Evolutionary conservation across 2,113 vertebrate species (phyloP).

Genomic region (Cyanoramphus novaezelandiae): DNA sequence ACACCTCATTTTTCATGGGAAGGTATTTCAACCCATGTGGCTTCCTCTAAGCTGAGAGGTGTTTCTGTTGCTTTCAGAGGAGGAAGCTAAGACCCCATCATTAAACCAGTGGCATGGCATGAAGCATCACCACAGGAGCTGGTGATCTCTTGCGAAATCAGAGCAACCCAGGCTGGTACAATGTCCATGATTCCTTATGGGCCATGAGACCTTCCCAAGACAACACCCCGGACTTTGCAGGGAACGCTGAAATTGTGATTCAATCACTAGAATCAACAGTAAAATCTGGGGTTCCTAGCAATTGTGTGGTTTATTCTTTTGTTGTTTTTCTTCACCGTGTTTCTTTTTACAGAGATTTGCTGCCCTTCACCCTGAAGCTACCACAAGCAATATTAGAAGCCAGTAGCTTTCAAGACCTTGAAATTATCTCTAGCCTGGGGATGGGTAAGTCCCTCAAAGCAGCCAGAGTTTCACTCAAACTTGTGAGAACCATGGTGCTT

Average conservation of each 20-base stretch:
- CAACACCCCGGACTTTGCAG: background rate
- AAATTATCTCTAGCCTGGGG: conserved; percentile 86
- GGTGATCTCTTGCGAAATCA: background rate
- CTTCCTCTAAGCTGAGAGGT: background rate
- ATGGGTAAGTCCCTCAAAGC: conserved; percentile 80
- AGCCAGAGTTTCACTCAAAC: background rate
- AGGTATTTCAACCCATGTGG: background rate
- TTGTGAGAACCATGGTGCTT: background rate
- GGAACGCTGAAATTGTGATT: background rate
- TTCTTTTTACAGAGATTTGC: conserved; percentile 84
- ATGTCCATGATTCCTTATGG: background rate
- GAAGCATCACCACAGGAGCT: background rate
- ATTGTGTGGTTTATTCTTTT: background rate
- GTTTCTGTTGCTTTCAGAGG: background rate
- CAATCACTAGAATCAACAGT: background rate
- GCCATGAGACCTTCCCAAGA: background rate
- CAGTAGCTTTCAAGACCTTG: conserved; percentile 83
- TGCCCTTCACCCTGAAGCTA: conserved; percentile 84
- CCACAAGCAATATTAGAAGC: conserved; percentile 87
- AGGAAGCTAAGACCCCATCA: background rate
- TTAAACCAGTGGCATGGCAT: background rate
- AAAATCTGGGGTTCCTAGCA: background rate
- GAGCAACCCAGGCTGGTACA: background rate
- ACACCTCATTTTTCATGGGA: background rate
- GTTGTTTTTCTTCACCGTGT: background rate